These are phyloP conservation scores for Nysson spinosus DNA, from an alignment of 2,888 invertebrate species.

Conservation along the genomic window DNA sequence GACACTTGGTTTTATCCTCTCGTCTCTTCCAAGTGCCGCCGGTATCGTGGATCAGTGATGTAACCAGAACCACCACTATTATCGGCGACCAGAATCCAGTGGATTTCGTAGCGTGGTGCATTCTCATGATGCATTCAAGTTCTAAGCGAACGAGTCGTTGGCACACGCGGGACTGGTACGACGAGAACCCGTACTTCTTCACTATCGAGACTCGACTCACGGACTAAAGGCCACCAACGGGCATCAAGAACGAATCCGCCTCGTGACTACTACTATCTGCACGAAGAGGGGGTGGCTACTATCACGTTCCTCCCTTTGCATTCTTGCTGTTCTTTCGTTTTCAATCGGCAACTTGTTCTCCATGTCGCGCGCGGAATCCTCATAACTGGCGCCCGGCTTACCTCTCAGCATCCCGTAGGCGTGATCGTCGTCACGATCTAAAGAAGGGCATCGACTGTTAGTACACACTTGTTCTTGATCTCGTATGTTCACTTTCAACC, in stretches of 20 bases:
- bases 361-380: slow-evolving; percentile 45
- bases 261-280: slow-evolving; percentile 51
- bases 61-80: slow-evolving; percentile 38
- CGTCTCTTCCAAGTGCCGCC: slow-evolving; percentile 74
- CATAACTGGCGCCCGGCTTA: slow-evolving; percentile 52
- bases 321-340: slow-evolving; percentile 67
- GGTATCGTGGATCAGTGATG: slow-evolving; percentile 31
- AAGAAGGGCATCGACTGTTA: slow-evolving; percentile 39
- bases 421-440: slow-evolving; percentile 45
- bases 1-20: slow-evolving; percentile 85
- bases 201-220: slow-evolving; percentile 23
- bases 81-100: slow-evolving; percentile 36
- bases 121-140: slow-evolving; percentile 48
- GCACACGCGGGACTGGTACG: slow-evolving; percentile 21
- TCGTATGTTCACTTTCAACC: slow-evolving; percentile 19
- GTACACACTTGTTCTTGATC: slow-evolving; percentile 18
- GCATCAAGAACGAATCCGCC: slow-evolving; percentile 46
- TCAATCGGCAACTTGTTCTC: slow-evolving; percentile 68
- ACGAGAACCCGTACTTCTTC: slow-evolving; percentile 25
- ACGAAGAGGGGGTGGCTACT: slow-evolving; percentile 63
- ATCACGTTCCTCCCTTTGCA: slow-evolving; percentile 73
- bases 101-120: slow-evolving; percentile 40
- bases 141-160: slow-evolving; percentile 17
- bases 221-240: slow-evolving; percentile 54
- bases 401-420: slow-evolving; percentile 49